phyloP scores from a whole-genome alignment of 2,797 vertebrate genomes.

The Pogoniulus pusillus region DNA sequence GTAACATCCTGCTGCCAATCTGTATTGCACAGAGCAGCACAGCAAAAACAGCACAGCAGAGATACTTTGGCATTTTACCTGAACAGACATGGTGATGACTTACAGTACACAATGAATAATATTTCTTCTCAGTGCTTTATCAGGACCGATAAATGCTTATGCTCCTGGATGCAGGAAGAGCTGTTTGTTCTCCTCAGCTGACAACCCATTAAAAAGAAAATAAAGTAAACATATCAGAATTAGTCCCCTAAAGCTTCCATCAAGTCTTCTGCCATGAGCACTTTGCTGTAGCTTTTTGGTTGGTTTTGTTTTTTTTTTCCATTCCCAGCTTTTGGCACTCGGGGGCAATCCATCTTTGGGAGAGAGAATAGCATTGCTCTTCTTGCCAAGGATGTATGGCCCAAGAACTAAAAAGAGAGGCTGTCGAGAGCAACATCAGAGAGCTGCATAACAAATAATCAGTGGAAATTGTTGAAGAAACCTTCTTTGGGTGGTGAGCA shows the following conservation, averaged over 20 bases:
- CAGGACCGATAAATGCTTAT: conserved; percentile 75
- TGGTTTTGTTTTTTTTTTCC: neutral
- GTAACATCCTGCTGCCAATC: conserved; percentile 7
- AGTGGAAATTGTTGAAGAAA: neutral
- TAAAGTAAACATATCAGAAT: conserved; percentile 77
- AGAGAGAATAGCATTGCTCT: conserved; percentile 15
- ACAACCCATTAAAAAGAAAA: conserved; percentile 79
- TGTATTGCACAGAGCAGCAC: conserved; percentile 37
- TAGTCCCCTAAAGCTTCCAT: conserved; percentile 71
- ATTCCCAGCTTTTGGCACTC: conserved; percentile 47
- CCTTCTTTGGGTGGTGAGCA: neutral
- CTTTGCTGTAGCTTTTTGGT: neutral
- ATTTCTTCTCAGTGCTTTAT: conserved; percentile 77
- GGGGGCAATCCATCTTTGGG: conserved; percentile 42
- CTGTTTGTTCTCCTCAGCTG: conserved; percentile 77
- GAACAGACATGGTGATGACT: conserved; percentile 72
- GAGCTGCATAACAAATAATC: neutral
- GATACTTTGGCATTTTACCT: conserved; percentile 63
- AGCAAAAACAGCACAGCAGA: conserved; percentile 47
- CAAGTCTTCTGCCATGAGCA: conserved; percentile 62
- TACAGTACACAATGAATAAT: conserved; percentile 61
- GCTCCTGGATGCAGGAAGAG: conserved; percentile 73
- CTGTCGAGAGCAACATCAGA: neutral
- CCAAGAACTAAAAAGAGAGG: conserved; percentile 23
- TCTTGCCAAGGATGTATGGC: neutral